phyloP scores from a whole-genome alignment of 2,113 vertebrate genomes.

The Ceyx cyanopectus region DNA sequence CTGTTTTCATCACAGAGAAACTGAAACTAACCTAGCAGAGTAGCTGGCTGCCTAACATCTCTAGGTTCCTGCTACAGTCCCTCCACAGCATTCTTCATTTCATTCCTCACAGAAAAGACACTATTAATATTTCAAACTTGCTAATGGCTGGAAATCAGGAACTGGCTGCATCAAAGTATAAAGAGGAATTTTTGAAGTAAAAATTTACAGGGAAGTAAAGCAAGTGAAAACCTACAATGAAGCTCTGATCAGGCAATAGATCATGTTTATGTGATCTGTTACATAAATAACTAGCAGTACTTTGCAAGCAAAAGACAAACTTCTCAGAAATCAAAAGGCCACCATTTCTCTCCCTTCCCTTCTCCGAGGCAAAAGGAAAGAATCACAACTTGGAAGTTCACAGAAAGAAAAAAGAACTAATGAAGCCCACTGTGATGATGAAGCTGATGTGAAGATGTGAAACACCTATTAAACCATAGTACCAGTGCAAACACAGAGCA shows the following conservation, averaged over 20 bases:
- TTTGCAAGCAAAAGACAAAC: not conserved
- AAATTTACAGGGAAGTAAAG: not conserved
- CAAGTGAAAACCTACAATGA: not conserved
- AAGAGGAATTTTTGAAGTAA: not conserved
- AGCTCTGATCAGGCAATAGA: not conserved
- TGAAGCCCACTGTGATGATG: not conserved
- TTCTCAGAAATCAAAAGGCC: not conserved
- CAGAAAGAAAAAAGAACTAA: not conserved
- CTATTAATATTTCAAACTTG: not conserved
- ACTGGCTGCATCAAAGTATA: not conserved
- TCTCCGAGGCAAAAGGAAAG: not conserved
- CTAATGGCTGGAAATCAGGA: not conserved
- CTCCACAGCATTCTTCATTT: not conserved
- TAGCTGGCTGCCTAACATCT: not conserved
- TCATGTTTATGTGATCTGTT: not conserved
- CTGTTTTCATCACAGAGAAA: not conserved
- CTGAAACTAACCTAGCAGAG: not conserved
- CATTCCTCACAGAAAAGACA: not conserved
- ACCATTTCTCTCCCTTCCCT: not conserved
- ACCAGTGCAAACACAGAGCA: not conserved
- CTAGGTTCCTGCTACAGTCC: not conserved
- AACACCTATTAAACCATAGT: not conserved
- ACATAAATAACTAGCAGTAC: not conserved
- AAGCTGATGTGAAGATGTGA: not conserved
- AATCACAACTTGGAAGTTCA: not conserved